Conservation (phyloP, 2,797 vertebrate species). For the Epinephelus malabaricus region DNA sequence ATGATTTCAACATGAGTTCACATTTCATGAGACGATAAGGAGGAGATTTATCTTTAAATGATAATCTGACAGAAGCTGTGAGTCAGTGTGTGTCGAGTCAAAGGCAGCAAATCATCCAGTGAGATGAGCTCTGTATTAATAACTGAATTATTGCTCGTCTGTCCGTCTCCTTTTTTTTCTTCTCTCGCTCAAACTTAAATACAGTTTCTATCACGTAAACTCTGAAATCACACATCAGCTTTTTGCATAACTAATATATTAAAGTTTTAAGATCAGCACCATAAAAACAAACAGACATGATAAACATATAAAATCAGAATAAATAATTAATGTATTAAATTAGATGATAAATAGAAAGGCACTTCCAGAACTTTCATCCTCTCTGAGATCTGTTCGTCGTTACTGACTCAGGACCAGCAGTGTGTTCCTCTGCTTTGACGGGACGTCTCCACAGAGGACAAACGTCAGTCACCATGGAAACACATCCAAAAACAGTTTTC, state of each 20-base stretch:
- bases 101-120: background rate
- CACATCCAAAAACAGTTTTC: background rate
- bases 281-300: constrained; percentile 58
- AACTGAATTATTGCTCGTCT: background rate
- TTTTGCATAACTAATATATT: constrained; percentile 77
- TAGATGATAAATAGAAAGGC: constrained; percentile 88
- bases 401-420: background rate
- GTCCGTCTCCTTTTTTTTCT: background rate
- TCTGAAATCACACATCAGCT: constrained; percentile 84
- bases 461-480: background rate
- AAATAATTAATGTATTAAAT: constrained; percentile 41
- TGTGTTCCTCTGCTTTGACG: background rate
- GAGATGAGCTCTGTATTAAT: background rate
- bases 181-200: background rate
- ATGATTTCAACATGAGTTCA: too few species aligned
- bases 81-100: background rate
- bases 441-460: background rate
- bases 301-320: background rate
- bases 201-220: background rate
- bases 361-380: constrained; percentile 78
- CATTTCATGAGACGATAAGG: too few species aligned
- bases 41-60: too few species aligned
- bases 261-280: constrained; percentile 87
- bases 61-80: background rate
- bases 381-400: background rate